Evolutionary conservation across 2,113 vertebrate genomes (phyloP).

Genomic region (Otocyon megalotis): DNA sequence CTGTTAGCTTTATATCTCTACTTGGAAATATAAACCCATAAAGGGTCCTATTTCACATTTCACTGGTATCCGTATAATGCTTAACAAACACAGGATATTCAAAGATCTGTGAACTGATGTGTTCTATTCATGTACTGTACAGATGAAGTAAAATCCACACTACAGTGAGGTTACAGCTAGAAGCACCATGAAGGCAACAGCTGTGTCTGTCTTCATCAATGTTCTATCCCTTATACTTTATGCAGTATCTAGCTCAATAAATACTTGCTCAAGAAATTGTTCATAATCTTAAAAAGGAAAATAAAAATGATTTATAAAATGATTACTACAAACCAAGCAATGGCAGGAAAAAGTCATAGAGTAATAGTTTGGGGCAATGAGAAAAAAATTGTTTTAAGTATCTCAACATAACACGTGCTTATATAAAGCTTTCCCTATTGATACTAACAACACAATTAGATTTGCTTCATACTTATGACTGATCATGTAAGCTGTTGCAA

Average conservation of each 20-base stretch:
- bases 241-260: conserved; percentile 23
- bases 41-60: conserved; percentile 3
- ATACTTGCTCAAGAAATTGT: conserved; percentile 33
- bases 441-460: not conserved
- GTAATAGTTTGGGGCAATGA: not conserved
- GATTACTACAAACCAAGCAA: conserved; percentile 35
- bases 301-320: conserved; percentile 44
- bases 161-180: not conserved
- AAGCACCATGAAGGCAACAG: not conserved
- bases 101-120: not conserved
- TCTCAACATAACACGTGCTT: not conserved
- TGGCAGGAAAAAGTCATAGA: not conserved
- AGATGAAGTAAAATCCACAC: conserved; percentile 18
- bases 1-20: not conserved
- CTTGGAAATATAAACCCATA: conserved; percentile 16
- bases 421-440: conserved; percentile 8
- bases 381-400: not conserved
- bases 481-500: not conserved
- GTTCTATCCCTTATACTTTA: not conserved
- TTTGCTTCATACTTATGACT: not conserved
- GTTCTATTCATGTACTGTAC: not conserved
- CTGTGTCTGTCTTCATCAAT: not conserved
- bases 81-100: conserved; percentile 23
- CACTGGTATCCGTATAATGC: not conserved
- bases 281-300: conserved; percentile 41